A percentile compares a stretch with the other conserved stretches of the same genome.
Conservation (phyloP, 2,888 invertebrate species). For the Amiota mariae region DNA sequence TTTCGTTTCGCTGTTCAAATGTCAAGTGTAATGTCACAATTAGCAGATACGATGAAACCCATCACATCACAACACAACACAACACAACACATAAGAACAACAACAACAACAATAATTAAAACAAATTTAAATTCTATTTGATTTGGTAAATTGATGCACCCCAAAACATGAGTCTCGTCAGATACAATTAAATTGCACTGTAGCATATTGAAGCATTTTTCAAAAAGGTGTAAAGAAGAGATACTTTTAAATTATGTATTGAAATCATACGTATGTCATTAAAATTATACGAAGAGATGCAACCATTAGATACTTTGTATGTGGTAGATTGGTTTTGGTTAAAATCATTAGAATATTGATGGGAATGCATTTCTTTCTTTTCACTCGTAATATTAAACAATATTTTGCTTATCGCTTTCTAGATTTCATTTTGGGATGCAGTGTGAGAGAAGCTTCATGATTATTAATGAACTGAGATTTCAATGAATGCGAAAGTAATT, state of each 20-base stretch:
- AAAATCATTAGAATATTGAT: too few species aligned
- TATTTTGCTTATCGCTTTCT: not conserved
- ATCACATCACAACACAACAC: too few species aligned
- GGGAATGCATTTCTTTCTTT: too few species aligned
- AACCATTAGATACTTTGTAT: too few species aligned
- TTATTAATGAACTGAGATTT: constrained; percentile 17
- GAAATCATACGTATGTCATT: too few species aligned
- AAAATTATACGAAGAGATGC: too few species aligned
- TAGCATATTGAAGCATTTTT: too few species aligned
- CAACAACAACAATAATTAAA: constrained; percentile 40
- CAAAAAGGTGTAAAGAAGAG: too few species aligned
- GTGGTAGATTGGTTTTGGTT: too few species aligned
- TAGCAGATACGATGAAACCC: constrained; percentile 53
- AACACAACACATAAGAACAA: constrained; percentile 40
- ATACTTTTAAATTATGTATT: too few species aligned
- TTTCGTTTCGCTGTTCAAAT: constrained; percentile 56
- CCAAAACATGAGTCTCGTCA: too few species aligned
- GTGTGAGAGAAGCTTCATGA: not conserved
- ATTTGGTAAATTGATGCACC: not conserved
- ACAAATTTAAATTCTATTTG: not conserved
- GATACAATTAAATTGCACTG: too few species aligned
- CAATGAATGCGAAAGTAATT: constrained; percentile 15
- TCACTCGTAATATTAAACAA: not conserved
- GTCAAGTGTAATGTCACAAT: constrained; percentile 72
- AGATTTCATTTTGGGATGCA: not conserved